These are phyloP conservation scores for Procambarus virginalis DNA, from an alignment of 1,140 invertebrate species.

Conservation along the genomic window DNA sequence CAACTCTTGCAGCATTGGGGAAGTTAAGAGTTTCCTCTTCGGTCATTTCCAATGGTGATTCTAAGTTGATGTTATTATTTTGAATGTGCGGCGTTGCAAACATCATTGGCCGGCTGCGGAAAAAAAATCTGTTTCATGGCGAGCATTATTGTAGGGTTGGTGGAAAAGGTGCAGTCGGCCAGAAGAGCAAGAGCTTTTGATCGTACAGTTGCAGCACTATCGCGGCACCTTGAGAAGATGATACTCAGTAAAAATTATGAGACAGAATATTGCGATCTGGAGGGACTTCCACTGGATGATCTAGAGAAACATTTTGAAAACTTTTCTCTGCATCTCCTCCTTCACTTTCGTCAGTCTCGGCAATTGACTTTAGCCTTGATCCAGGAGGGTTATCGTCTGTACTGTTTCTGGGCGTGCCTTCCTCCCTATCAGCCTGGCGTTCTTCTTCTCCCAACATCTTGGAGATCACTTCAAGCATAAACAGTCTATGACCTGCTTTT, in stretches of 20 bases:
- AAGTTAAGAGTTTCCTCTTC: slow-evolving; percentile 72
- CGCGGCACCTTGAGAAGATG: slow-evolving; percentile 77
- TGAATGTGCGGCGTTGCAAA: slow-evolving; percentile 62
- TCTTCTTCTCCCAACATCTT: slow-evolving; percentile 75
- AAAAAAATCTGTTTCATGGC: slow-evolving; percentile 76
- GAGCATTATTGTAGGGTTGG: slow-evolving; percentile 72
- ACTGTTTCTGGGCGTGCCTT: not conserved
- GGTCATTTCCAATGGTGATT: slow-evolving; percentile 69
- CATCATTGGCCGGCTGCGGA: slow-evolving; percentile 71
- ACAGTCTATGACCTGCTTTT: slow-evolving; percentile 76
- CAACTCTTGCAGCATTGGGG: slow-evolving; percentile 73
- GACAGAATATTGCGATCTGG: slow-evolving; percentile 69
- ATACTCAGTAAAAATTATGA: slow-evolving; percentile 76
- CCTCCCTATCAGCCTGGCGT: slow-evolving; percentile 58
- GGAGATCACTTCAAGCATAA: slow-evolving; percentile 76
- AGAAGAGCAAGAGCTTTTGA: slow-evolving; percentile 78
- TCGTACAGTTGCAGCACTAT: slow-evolving; percentile 78
- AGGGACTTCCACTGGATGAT: slow-evolving; percentile 54
- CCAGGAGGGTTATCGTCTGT: not conserved
- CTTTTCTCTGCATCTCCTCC: slow-evolving; percentile 62
- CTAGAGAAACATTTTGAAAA: slow-evolving; percentile 51
- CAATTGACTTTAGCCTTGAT: slow-evolving; percentile 67
- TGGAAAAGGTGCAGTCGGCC: slow-evolving; percentile 75
- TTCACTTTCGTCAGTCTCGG: not conserved
- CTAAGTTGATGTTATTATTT: slow-evolving; percentile 64